Evolutionary conservation across 2,113 vertebrate genomes (phyloP), one percentile per base, ranked within the genome.

Genomic region (Mesembrinibis cayennensis): DNA sequence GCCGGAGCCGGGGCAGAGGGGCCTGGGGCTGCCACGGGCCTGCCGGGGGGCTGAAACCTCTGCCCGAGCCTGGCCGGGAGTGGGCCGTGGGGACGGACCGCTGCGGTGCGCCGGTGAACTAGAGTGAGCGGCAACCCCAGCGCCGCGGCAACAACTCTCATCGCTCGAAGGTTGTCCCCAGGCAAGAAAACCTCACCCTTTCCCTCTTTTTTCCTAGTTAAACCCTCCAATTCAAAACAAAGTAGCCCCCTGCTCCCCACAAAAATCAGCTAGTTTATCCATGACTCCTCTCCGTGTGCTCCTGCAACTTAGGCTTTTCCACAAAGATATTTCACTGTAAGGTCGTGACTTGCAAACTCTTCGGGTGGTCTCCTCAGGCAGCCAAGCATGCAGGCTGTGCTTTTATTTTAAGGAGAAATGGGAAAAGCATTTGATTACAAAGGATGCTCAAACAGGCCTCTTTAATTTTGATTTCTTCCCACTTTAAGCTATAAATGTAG

Each of bases 391-490:
- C 32, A 49, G 53, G 79, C 95, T 65, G 81, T n/a, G 20, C 84
- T 72, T 90, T 91, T 94, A 93, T 93, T 96, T 93, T 95, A 76
- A 93, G 78, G 49, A 94, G 52, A 95, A 94, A 29, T 89, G 63
- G 52, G 85, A 72, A 84, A 67, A 94, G 45, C 32, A 32, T 93
- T 95, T 92, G 45, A 96, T 97, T 96, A 96, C 94, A 96, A 95
- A 91, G 81, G 29, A 79, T 71, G 81, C 63, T 66, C 67, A 70
- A 70, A 90, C 82, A 81, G 71, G 34, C 94, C 95, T 94, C 94
- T 98, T 44, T 98, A 95, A 97, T 98, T 97, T 93, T 95, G 62
- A 87, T 95, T 90, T 62, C 78, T 95, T 84, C 65, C 94, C 53
- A 18, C 62, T 92, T 32, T 40, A 82, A 29, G 30, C 65, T 97